These are phyloP conservation scores for Myanophis thanlyinensis DNA, from an alignment of 2,113 vertebrate genomes.

Conservation along the genomic window DNA sequence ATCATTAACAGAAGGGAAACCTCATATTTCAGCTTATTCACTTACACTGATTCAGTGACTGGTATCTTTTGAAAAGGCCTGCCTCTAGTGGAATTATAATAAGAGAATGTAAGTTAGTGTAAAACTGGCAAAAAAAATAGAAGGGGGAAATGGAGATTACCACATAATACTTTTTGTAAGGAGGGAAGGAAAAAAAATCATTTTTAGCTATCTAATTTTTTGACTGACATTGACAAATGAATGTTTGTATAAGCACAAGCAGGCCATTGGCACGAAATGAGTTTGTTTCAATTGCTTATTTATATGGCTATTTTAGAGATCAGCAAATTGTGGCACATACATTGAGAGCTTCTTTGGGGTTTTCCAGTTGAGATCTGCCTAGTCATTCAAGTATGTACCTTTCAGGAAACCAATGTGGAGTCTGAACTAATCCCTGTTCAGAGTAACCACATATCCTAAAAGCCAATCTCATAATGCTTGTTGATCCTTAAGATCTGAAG, in stretches of 20 bases:
- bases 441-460: slow-evolving; percentile 32
- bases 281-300: slow-evolving; percentile 66
- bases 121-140: neutral
- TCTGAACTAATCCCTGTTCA: slow-evolving; percentile 42
- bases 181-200: neutral
- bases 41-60: neutral
- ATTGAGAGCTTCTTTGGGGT: slow-evolving; percentile 22
- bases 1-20: neutral
- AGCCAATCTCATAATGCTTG: slow-evolving; percentile 1
- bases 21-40: neutral
- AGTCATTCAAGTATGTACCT: neutral
- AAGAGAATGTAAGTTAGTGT: neutral
- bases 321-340: slow-evolving; percentile 17
- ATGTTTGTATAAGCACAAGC: slow-evolving; percentile 21
- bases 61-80: neutral
- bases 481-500: slow-evolving; percentile 41
- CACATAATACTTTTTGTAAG: neutral
- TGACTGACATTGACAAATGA: neutral
- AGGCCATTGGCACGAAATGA: slow-evolving; percentile 14
- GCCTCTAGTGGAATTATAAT: neutral
- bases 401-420: slow-evolving; percentile 8
- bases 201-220: neutral
- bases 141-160: neutral
- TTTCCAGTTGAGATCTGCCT: slow-evolving; percentile 20
- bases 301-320: slow-evolving; percentile 42